A percentile compares a stretch with the other conserved stretches of the same genome.
phyloP scores from a whole-genome alignment of 2,888 invertebrate genomes.

The Zelleria hepariella region DNA sequence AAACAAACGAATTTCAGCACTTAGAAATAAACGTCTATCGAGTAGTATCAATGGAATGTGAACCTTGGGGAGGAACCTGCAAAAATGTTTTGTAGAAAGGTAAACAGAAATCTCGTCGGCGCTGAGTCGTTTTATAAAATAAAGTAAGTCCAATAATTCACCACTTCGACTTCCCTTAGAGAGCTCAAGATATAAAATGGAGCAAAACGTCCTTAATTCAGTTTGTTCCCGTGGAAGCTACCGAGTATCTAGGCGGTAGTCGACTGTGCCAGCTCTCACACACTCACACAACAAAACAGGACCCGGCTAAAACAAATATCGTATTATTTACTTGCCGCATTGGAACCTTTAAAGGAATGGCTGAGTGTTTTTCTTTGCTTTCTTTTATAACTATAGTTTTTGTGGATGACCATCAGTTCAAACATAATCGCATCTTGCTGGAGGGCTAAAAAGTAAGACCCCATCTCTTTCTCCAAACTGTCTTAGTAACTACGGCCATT shows the following conservation, averaged over 20 bases:
- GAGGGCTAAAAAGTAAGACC: no score
- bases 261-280: neutral
- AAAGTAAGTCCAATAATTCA: conserved; percentile 67
- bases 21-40: conserved; percentile 13
- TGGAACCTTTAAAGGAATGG: neutral
- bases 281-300: neutral
- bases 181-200: conserved; percentile 52
- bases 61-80: conserved; percentile 24
- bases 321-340: neutral
- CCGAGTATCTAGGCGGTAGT: neutral
- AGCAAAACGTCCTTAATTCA: conserved; percentile 66
- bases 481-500: no score
- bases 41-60: conserved; percentile 38
- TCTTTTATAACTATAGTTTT: neutral
- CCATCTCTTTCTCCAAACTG: no score
- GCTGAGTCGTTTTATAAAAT: conserved; percentile 61
- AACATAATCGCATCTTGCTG: no score
- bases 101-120: conserved; percentile 52
- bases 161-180: conserved; percentile 56
- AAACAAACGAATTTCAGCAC: conserved; percentile 12
- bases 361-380: neutral
- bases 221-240: conserved; percentile 49
- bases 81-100: conserved; percentile 43
- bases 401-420: neutral
- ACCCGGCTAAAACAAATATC: neutral